These are phyloP conservation scores for Perca schrenkii DNA, from an alignment of 2,113 vertebrate genomes.

Conservation along the genomic window DNA sequence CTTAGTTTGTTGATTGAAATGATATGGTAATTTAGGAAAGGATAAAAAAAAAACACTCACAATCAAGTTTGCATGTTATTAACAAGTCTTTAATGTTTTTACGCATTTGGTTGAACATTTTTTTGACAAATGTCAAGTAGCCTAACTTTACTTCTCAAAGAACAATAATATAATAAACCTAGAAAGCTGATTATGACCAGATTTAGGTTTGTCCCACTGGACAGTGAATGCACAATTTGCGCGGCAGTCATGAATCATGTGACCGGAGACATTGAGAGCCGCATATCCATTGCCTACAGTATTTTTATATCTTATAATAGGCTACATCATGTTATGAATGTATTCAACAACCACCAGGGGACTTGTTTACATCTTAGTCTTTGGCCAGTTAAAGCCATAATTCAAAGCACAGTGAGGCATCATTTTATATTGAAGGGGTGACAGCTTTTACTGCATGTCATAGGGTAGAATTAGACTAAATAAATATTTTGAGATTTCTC, in stretches of 20 bases:
- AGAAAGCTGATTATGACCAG: too few relatives aligned
- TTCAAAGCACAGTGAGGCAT: not conserved
- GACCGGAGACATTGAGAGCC: too few relatives aligned
- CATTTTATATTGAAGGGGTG: not conserved
- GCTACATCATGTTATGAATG: not conserved
- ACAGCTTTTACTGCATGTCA: not conserved
- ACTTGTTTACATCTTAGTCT: not conserved
- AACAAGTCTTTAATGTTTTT: too few relatives aligned
- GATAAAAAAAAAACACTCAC: too few relatives aligned
- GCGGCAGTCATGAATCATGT: not conserved
- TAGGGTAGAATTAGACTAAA: not conserved
- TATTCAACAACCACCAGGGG: not conserved
- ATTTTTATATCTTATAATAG: not conserved
- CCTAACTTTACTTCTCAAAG: not conserved
- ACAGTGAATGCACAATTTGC: constrained; percentile 5
- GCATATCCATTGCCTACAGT: not conserved
- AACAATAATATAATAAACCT: too few relatives aligned
- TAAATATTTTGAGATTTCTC: not conserved
- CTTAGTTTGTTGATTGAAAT: too few relatives aligned
- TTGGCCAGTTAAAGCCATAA: not conserved
- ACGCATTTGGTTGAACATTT: not conserved
- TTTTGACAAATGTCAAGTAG: not conserved
- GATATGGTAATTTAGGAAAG: not conserved
- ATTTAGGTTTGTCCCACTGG: not conserved
- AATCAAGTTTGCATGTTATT: not conserved